Evolutionary conservation across 1,140 invertebrate species (phyloP).

Genomic region (Calliopsis andreniformis): DNA sequence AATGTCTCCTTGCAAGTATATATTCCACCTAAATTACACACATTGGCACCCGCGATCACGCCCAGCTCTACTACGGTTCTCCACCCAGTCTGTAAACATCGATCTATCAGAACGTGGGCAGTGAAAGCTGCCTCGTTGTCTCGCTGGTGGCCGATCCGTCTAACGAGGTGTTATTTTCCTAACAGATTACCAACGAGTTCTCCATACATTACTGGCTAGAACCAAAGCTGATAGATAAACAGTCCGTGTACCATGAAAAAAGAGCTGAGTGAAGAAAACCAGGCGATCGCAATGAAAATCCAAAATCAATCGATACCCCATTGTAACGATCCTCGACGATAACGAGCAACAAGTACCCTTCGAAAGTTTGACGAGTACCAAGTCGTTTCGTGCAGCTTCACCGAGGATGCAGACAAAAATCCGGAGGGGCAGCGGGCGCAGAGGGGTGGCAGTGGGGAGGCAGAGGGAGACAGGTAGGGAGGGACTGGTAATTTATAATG

Average conservation of each 20-base stretch:
- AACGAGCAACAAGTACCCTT: conserved; percentile 53
- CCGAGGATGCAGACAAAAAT: conserved; percentile 20
- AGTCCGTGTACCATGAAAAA: too few species aligned
- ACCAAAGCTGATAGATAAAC: too few species aligned
- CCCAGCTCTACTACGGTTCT: conserved; percentile 11
- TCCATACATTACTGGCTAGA: background rate
- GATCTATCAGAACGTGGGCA: conserved; percentile 57
- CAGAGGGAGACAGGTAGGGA: conserved; percentile 21
- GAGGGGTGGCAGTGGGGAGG: background rate
- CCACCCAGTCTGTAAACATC: conserved; percentile 49
- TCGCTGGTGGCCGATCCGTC: conserved; percentile 34
- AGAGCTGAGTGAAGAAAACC: too few species aligned
- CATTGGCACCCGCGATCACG: background rate
- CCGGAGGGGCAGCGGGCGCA: background rate
- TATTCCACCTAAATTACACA: conserved; percentile 28
- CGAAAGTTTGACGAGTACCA: conserved; percentile 51
- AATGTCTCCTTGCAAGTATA: background rate
- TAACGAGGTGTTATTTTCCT: conserved; percentile 62
- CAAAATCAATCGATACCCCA: too few species aligned
- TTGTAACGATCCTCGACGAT: too few species aligned
- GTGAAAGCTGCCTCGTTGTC: conserved; percentile 44
- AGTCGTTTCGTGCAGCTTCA: conserved; percentile 14
- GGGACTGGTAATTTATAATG: conserved; percentile 72
- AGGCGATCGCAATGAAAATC: too few species aligned
- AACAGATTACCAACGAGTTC: conserved; percentile 46